These are phyloP conservation scores for human DNA, from an alignment of 2,113 vertebrate genomes.

Conservation along the genomic window DNA sequence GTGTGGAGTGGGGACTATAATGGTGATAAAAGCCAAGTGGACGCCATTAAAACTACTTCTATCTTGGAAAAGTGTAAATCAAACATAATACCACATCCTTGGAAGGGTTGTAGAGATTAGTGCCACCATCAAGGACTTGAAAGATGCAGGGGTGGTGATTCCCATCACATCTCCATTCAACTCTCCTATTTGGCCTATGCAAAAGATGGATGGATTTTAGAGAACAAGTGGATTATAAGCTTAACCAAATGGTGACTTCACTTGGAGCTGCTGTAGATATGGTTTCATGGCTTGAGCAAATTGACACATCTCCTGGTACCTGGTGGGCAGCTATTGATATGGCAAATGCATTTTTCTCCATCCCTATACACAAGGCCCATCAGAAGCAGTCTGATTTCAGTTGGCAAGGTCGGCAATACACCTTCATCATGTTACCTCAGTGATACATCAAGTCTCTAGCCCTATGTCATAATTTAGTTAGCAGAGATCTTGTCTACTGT, in stretches of 20 bases:
- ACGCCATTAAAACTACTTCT: neutral
- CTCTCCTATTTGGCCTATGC: neutral
- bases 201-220: neutral
- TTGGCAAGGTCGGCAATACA: neutral
- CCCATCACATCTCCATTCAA: too few species aligned
- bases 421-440: neutral
- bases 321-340: neutral
- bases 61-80: neutral
- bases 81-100: neutral
- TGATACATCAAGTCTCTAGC: neutral
- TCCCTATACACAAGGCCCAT: neutral
- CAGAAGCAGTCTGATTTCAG: neutral
- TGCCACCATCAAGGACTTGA: neutral
- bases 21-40: neutral
- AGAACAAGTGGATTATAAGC: neutral
- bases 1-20: neutral
- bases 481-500: neutral
- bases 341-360: neutral
- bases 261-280: neutral
- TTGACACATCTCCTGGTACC: neutral
- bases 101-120: neutral
- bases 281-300: neutral
- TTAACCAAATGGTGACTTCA: neutral
- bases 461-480: neutral
- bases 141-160: neutral